Base-by-base conservation (phyloP, 2,888 invertebrate species). In the Drosophila affinis region DNA sequence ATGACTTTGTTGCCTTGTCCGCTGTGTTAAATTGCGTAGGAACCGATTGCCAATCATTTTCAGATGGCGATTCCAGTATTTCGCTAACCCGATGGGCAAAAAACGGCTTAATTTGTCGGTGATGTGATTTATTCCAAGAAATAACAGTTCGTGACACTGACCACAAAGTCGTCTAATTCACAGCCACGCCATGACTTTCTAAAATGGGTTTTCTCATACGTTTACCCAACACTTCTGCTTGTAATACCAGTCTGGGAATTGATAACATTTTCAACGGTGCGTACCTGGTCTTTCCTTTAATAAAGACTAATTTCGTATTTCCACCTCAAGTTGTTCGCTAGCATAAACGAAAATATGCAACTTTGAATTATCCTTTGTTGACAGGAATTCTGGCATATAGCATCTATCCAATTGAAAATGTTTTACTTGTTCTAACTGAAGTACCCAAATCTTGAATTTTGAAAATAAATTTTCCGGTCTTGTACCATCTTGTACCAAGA, bases 311-410 rank as follows among this genome's bases (percentile, higher is more conserved):
- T 32, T 18, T 27, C 14, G 18, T 34, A 7, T 47, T 14, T n/a
- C 44, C 24, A 21, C 18, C 53, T 47, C 17, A 47, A 7, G 3
- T 46, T 53, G 17, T 27, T 46, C 24, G 34, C 61, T 54, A 3
- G 53, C 61, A 24, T 61, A 54, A 6, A 54, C 32, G 21, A 53
- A 61, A 24, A 61, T 45, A 27, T 61, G 46, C 5, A 61, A 45
- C 12, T 61, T 44, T 27, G 51, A 17, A 1, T 44, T 29, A 24
- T 21, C 17, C 4, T 49, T 48, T 39, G 12, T 5, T 14, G 12
- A 3, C 21, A 49, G n/a, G 12, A 61, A 46, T 12, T 46, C 12
- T 9, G 14, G 39, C 9, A 44, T 21, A 51, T 61, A 53, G 27
- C 47, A 61, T 29, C 46, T 21, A 18, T 14, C 18, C 3, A 9